Evolutionary conservation across 2,888 invertebrate species (phyloP).

Genomic region (Sarcophaga carnaria): DNA sequence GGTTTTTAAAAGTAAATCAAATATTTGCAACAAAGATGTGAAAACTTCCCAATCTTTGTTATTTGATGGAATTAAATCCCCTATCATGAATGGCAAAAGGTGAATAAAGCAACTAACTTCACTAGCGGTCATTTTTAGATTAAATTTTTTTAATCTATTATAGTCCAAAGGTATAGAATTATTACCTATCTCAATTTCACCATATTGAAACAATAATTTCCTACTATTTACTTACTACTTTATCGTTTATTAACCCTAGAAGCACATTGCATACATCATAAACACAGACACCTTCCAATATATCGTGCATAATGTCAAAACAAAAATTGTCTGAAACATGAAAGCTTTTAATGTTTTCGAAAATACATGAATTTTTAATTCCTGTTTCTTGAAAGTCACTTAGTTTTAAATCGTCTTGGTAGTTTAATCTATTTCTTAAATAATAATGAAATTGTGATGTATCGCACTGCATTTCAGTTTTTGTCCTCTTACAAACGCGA

Average conservation of each 20-base stretch:
- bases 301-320: conserved; percentile 49
- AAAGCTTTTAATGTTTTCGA: background rate
- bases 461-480: conserved; percentile 62
- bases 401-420: conserved; percentile 38
- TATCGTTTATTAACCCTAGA: conserved; percentile 25
- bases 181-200: conserved; percentile 3
- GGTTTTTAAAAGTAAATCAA: too few species aligned
- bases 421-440: conserved; percentile 66
- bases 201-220: conserved; percentile 56
- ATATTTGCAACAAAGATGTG: background rate
- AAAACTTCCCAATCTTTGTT: conserved; percentile 20
- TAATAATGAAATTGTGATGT: conserved; percentile 46
- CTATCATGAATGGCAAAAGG: conserved; percentile 52
- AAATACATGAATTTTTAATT: conserved; percentile 33
- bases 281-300: conserved; percentile 37
- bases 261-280: conserved; percentile 47
- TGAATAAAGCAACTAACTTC: conserved; percentile 37
- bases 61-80: conserved; percentile 13
- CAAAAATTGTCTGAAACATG: conserved; percentile 45
- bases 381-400: conserved; percentile 34
- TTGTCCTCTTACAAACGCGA: conserved; percentile 65
- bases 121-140: conserved; percentile 32
- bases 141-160: conserved; percentile 16
- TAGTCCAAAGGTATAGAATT: conserved; percentile 27
- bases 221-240: conserved; percentile 60